phyloP scores from a whole-genome alignment of 2,888 invertebrate species.

The Calephelis perditalis region DNA sequence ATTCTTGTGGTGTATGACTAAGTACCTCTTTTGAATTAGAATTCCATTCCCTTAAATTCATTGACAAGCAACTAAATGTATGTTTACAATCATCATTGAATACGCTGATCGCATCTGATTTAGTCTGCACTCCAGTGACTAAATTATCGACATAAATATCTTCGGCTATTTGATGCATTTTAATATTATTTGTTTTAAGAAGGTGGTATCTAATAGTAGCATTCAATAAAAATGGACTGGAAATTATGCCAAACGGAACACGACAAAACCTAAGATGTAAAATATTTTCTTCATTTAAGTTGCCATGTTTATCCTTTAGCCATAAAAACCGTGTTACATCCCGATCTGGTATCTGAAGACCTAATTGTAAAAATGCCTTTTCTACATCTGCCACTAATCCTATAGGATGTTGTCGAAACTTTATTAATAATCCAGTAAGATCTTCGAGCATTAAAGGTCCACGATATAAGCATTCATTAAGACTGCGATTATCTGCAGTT shows the following conservation, averaged over 20 bases:
- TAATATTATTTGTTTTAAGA: too few relatives aligned
- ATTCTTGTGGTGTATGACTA: too few relatives aligned
- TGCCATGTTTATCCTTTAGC: slow-evolving; percentile 23
- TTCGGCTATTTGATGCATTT: too few relatives aligned
- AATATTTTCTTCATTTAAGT: slow-evolving; percentile 18
- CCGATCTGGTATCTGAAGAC: slow-evolving; percentile 26
- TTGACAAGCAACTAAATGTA: too few relatives aligned
- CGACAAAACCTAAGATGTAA: slow-evolving; percentile 22
- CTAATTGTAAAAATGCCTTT: slow-evolving; percentile 33
- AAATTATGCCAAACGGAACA: slow-evolving; percentile 15
- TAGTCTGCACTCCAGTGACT: too few relatives aligned
- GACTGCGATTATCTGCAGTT: slow-evolving; percentile 24
- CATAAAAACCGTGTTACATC: slow-evolving; percentile 33
- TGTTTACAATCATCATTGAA: too few relatives aligned
- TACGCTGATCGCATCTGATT: too few relatives aligned
- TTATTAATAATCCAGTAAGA: slow-evolving; percentile 24
- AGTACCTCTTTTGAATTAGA: too few relatives aligned
- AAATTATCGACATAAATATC: too few relatives aligned
- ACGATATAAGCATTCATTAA: slow-evolving; percentile 32
- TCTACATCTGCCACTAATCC: slow-evolving; percentile 33
- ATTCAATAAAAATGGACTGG: slow-evolving; percentile 28
- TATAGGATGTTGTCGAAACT: slow-evolving; percentile 28
- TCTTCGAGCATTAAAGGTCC: slow-evolving; percentile 33
- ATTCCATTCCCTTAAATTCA: too few relatives aligned
- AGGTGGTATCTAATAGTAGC: slow-evolving; percentile 21